A percentile compares a stretch with the other conserved stretches of the same genome.
These are phyloP conservation scores for Allolobophora icterica DNA, from an alignment of 2,888 invertebrate species.

Conservation along the genomic window DNA sequence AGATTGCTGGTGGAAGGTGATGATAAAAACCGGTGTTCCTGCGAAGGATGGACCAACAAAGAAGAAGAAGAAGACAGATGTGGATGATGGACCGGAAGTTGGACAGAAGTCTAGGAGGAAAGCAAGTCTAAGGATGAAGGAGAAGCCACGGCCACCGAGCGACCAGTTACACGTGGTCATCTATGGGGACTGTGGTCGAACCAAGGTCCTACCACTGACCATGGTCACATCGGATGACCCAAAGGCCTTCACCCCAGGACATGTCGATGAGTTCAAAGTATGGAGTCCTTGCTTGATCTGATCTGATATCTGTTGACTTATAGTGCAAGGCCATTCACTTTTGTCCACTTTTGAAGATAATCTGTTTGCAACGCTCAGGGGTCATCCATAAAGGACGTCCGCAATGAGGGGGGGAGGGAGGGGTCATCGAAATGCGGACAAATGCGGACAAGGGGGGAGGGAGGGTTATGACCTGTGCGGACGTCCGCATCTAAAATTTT, in stretches of 20 bases:
- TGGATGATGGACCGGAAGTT: background rate
- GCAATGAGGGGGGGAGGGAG: too few relatives aligned
- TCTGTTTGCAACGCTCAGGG: background rate
- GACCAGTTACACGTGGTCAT: background rate
- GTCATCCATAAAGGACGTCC: too few relatives aligned
- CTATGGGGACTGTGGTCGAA: background rate
- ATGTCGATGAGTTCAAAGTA: conserved; percentile 18
- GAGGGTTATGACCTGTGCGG: too few relatives aligned
- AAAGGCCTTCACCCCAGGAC: conserved; percentile 2
- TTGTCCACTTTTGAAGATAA: background rate
- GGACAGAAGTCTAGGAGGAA: background rate
- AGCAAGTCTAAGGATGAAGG: background rate
- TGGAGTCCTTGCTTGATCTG: background rate
- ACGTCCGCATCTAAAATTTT: too few relatives aligned
- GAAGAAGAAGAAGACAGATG: background rate
- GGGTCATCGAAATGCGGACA: too few relatives aligned
- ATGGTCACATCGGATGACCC: background rate
- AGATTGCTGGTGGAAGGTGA: background rate
- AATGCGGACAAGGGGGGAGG: too few relatives aligned
- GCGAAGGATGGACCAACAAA: background rate
- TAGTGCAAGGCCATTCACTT: background rate
- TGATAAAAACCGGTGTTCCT: background rate
- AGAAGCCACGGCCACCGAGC: background rate
- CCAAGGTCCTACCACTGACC: conserved; percentile 2
- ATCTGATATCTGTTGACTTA: background rate